Evolutionary conservation across 2,797 vertebrate genomes (phyloP).

Genomic region (Etheostoma perlongum): DNA sequence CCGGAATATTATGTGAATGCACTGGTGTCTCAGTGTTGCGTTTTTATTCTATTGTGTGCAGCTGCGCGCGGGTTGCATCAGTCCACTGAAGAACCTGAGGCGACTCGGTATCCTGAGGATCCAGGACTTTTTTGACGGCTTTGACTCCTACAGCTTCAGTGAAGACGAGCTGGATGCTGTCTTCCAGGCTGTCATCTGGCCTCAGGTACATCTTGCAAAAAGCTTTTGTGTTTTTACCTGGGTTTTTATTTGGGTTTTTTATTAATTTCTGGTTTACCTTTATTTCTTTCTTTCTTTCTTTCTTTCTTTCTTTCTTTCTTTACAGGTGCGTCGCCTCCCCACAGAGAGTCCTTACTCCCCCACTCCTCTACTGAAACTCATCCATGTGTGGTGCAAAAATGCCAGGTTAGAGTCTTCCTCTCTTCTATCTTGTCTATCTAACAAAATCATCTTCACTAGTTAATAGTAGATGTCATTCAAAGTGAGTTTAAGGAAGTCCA

Average conservation of each 20-base stretch:
- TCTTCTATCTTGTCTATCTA: background rate
- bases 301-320: background rate
- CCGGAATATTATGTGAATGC: too few species aligned
- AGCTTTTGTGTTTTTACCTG: rapidly evolving
- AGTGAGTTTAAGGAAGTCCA: background rate
- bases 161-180: slow-evolving; percentile 92
- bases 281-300: background rate
- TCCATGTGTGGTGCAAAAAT: slow-evolving; percentile 94
- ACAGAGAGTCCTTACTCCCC: slow-evolving; percentile 94
- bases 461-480: background rate
- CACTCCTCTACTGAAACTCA: slow-evolving; percentile 92
- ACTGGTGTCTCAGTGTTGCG: background rate
- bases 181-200: slow-evolving; percentile 93
- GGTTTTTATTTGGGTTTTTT: background rate
- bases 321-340: slow-evolving; percentile 91
- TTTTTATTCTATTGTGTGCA: slow-evolving; percentile 56
- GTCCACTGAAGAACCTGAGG: slow-evolving; percentile 94
- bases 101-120: slow-evolving; percentile 92
- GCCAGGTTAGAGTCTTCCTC: slow-evolving; percentile 83
- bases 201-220: slow-evolving; percentile 86
- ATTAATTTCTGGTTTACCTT: background rate
- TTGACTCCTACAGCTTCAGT: slow-evolving; percentile 90
- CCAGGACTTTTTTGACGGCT: slow-evolving; percentile 91
- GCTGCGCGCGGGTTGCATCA: slow-evolving; percentile 91
- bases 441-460: background rate